Conservation (phyloP, 2,113 vertebrate species). For the Rhinichthys klamathensis region DNA sequence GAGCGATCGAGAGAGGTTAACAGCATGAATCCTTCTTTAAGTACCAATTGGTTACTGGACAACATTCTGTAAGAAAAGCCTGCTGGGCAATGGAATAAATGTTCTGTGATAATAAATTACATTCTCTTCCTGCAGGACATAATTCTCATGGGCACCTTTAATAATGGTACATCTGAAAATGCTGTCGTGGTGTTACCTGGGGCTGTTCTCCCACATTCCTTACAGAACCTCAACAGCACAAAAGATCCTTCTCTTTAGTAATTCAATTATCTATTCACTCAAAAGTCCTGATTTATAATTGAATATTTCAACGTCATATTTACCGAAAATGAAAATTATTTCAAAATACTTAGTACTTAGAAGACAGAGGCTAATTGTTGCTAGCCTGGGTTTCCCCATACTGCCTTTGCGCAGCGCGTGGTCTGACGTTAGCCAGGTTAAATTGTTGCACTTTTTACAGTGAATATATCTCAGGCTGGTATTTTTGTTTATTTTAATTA, state of each 20-base stretch:
- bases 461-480: neutral
- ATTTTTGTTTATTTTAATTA: neutral
- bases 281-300: neutral
- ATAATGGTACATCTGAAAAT: conserved; percentile 1
- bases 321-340: neutral
- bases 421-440: too few species aligned
- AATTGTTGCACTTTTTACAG: neutral
- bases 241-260: neutral
- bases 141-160: neutral
- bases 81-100: neutral
- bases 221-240: too few species aligned
- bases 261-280: neutral
- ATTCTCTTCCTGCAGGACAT: conserved; percentile 13
- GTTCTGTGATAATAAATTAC: conserved; percentile 15
- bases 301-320: neutral
- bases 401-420: too few species aligned
- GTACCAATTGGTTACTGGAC: neutral
- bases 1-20: neutral
- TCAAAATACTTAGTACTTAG: neutral
- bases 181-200: neutral
- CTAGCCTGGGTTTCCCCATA: too few species aligned
- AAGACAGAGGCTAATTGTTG: neutral
- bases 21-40: neutral
- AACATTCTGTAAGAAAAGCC: neutral
- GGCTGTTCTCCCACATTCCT: too few species aligned